Percentiles rank a stretch among this genome's conserved stretches.
Conservation (phyloP, 1,140 invertebrate species). For the Pseudachorutes palmiensis region DNA sequence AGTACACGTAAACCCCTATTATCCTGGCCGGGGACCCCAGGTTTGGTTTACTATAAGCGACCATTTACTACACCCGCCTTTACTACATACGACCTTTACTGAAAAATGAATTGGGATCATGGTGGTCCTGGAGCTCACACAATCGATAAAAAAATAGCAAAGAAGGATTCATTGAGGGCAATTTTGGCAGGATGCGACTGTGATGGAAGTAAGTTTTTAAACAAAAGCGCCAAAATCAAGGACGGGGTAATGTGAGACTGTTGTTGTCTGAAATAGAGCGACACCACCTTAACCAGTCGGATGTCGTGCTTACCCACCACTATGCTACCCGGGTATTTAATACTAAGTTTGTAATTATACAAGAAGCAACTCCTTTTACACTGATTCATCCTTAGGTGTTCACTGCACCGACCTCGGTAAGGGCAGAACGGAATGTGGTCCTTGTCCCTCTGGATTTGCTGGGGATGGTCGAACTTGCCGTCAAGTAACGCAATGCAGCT, state of each 20-base stretch:
- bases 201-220: background rate
- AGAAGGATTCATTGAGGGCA: background rate
- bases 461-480: background rate
- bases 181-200: conserved; percentile 3
- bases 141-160: no score
- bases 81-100: no score
- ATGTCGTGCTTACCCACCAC: background rate
- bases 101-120: no score
- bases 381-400: background rate
- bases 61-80: no score
- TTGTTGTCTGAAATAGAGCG: background rate
- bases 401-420: background rate
- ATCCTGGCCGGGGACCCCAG: no score
- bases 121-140: no score
- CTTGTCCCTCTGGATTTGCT: background rate
- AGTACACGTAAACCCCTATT: no score
- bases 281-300: background rate
- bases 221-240: background rate
- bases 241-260: background rate
- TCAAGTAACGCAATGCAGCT: background rate
- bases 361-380: no score
- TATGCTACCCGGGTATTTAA: background rate
- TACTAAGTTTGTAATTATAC: background rate
- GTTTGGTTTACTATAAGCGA: no score
- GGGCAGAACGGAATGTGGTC: background rate